These are phyloP conservation scores for Latrodectus elegans DNA, from an alignment of 2,888 invertebrate species.

Conservation along the genomic window DNA sequence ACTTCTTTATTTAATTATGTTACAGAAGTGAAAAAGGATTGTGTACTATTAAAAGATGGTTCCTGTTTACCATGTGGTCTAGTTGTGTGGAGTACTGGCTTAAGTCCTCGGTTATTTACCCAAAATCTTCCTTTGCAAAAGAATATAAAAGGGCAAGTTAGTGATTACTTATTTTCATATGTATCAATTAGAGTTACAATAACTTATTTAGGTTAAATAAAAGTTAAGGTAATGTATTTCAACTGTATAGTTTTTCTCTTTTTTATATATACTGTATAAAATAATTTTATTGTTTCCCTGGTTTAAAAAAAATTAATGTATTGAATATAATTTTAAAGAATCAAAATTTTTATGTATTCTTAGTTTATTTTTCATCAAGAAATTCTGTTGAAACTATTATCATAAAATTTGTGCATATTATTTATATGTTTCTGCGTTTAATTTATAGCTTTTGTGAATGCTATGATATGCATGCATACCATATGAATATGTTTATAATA, in stretches of 20 bases:
- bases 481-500: no score
- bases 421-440: no score
- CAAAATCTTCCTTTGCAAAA: slow-evolving; percentile 72
- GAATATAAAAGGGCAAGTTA: slow-evolving; percentile 75
- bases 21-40: slow-evolving; percentile 73
- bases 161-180: slow-evolving; percentile 12
- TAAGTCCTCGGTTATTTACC: slow-evolving; percentile 75
- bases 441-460: no score
- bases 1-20: slow-evolving; percentile 7
- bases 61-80: slow-evolving; percentile 75
- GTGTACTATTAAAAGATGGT: slow-evolving; percentile 74
- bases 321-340: no score
- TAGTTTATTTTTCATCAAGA: no score
- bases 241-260: background rate
- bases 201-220: background rate
- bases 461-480: no score
- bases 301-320: no score
- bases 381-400: no score
- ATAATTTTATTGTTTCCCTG: background rate
- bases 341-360: no score
- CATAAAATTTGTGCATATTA: no score
- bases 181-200: background rate
- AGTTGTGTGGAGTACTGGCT: slow-evolving; percentile 76
- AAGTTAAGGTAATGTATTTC: background rate
- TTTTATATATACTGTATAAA: background rate